Base-by-base conservation (phyloP, 2,888 invertebrate species). In the Adelphocoris suturalis region DNA sequence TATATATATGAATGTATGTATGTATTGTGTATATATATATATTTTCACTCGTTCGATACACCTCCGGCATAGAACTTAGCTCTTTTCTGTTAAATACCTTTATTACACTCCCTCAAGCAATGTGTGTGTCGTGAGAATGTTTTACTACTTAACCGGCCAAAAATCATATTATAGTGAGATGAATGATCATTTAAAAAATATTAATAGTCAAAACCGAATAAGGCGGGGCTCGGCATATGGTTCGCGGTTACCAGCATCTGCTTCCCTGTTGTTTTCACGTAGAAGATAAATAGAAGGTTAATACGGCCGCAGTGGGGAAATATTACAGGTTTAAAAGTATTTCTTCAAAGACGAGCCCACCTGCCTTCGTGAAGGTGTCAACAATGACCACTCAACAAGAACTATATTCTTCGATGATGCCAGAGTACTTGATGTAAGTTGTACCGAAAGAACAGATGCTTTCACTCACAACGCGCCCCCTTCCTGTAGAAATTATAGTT, bases 311-410 rank as follows among this genome's bases (percentile, higher is more conserved):
- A 5, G 27, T 23, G 68, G 68, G 12, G 23, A 68, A 5, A 68
- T 68, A 23, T 68, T 68, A 23, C 19, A 12, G 19, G 68, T 68
- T 68, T 68, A 23, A 68, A n/a, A 13, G 68, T 68, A 68, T 68
- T 68, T 27, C 68, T 19, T 68, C 68, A 19, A n/a, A 12, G 23
- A 19, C 68, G 68, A 68, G 68, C 19, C 23, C 68, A 68, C 68
- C 68, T 68, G 68, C 68, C 19, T 19, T 19, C 12, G 27, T 13
- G 68, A 13, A 68, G 68, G 68, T 68, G 68, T 68, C 68, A 68
- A 68, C 68, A 68, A 68, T 68, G 68, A 68, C 68, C 68, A 68
- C 23, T 68, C 68, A 23, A 23, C 68, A 68, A 68, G 68, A 68
- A 68, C 68, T 68, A 23, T 68, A 19, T 68, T 68, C 68, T 68